These are phyloP conservation scores for Eupeodes corollae DNA, from an alignment of 1,140 invertebrate species.

Conservation along the genomic window DNA sequence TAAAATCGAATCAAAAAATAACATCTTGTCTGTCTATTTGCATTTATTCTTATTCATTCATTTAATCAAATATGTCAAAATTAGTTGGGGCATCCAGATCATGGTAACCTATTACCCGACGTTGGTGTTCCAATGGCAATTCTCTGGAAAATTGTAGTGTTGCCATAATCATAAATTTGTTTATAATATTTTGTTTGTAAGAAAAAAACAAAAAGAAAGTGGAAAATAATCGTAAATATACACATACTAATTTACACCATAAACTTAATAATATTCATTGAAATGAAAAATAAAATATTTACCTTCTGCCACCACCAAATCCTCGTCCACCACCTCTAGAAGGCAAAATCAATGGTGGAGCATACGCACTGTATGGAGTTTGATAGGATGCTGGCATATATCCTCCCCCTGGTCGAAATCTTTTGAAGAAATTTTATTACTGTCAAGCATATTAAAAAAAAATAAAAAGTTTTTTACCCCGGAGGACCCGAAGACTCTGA, in stretches of 20 bases:
- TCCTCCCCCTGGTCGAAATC: constrained; percentile 1
- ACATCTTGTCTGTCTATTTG: too few relatives aligned
- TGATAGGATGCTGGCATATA: constrained; percentile 24
- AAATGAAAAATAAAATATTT: constrained; percentile 17
- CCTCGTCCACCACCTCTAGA: constrained; percentile 24
- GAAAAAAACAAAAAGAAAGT: not conserved
- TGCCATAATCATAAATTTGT: constrained; percentile 32
- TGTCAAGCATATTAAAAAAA: not conserved
- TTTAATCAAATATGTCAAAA: constrained; percentile 37
- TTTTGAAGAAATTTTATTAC: not conserved
- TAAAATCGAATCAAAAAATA: too few relatives aligned
- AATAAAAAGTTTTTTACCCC: constrained; percentile 31
- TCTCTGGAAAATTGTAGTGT: constrained; percentile 38
- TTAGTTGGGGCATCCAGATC: constrained; percentile 37
- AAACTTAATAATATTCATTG: not conserved
- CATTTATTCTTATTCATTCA: too few relatives aligned
- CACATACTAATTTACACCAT: not conserved
- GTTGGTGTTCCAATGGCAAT: constrained; percentile 36
- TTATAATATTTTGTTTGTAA: too few relatives aligned
- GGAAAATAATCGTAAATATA: not conserved
- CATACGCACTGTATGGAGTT: constrained; percentile 26
- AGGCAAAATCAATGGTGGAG: constrained; percentile 23
- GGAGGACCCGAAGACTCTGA: constrained; percentile 40
- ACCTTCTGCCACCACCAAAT: constrained; percentile 29
- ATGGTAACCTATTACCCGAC: constrained; percentile 37